Evolutionary conservation across 1,140 invertebrate species (phyloP).

Genomic region (Paracyclopina nana): DNA sequence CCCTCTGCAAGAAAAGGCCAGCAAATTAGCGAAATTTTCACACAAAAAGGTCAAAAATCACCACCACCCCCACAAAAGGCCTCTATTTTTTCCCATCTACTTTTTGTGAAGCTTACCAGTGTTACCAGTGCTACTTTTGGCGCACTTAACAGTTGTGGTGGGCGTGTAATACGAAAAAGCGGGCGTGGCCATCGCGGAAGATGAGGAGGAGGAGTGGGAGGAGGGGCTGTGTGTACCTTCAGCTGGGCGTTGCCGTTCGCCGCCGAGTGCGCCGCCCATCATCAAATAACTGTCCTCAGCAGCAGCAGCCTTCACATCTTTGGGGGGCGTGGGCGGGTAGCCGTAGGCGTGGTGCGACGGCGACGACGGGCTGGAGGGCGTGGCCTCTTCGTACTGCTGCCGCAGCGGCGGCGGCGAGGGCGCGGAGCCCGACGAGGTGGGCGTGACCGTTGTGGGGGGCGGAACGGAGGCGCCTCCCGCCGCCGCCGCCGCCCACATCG

Average conservation of each 20-base stretch:
- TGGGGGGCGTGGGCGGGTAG: neutral
- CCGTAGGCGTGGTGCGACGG: neutral
- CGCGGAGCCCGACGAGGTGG: neutral
- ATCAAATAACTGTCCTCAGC: neutral
- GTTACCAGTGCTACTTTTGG: neutral
- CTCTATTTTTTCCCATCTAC: neutral
- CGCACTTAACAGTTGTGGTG: neutral
- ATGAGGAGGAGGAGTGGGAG: too few relatives aligned
- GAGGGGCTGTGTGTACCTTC: too few relatives aligned
- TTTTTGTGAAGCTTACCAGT: neutral
- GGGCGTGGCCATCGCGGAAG: too few relatives aligned
- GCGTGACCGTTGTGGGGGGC: slow-evolving; percentile 16
- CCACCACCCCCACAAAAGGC: too few relatives aligned
- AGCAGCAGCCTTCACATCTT: neutral
- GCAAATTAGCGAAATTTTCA: neutral
- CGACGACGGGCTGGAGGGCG: neutral
- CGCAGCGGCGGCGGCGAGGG: neutral
- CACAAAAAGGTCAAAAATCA: too few relatives aligned
- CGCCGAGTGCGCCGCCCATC: too few relatives aligned
- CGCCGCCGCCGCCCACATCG: slow-evolving; percentile 1
- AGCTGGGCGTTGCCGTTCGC: too few relatives aligned
- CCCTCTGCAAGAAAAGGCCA: slow-evolving; percentile 39
- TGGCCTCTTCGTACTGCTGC: neutral
- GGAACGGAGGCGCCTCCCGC: neutral
- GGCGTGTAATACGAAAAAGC: neutral